Evolutionary conservation across 2,888 invertebrate genomes (phyloP).

Genomic region (Tetramorium bicarinatum): DNA sequence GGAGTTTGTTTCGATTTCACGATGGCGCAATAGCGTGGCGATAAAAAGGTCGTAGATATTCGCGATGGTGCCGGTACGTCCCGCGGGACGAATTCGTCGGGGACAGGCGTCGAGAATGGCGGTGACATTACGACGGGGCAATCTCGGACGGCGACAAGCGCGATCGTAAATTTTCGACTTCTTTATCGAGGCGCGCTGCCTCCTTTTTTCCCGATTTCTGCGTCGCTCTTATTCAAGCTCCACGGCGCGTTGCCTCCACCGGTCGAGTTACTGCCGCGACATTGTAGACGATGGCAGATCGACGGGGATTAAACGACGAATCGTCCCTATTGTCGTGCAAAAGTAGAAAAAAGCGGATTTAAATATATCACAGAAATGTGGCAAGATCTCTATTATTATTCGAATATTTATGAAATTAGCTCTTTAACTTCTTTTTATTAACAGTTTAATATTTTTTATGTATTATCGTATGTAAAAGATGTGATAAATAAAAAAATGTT

Average conservation of each 20-base stretch:
- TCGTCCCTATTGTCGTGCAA: neutral
- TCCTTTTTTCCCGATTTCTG: conserved; percentile 40
- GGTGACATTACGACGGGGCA: conserved; percentile 55
- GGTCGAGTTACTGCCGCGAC: conserved; percentile 41
- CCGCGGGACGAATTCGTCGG: conserved; percentile 50
- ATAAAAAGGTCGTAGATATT: conserved; percentile 63
- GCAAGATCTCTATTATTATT: neutral
- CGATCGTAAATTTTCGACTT: conserved; percentile 65
- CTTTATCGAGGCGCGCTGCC: conserved; percentile 49
- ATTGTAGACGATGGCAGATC: conserved; percentile 18
- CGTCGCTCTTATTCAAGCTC: conserved; percentile 46
- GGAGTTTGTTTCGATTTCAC: conserved; percentile 50
- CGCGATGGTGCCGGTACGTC: conserved; percentile 49
- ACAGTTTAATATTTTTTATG: neutral
- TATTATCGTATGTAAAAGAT: neutral
- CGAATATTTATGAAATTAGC: neutral
- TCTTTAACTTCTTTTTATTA: neutral
- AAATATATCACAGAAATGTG: neutral
- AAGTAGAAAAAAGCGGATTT: neutral
- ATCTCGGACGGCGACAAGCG: conserved; percentile 56
- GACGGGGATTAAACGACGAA: conserved; percentile 30
- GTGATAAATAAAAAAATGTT: neutral
- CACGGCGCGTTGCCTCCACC: neutral
- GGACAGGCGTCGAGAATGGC: conserved; percentile 28
- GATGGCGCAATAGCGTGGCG: conserved; percentile 50